Evolutionary conservation across 2,888 invertebrate genomes (phyloP).

Genomic region (Microctonus brassicae): DNA sequence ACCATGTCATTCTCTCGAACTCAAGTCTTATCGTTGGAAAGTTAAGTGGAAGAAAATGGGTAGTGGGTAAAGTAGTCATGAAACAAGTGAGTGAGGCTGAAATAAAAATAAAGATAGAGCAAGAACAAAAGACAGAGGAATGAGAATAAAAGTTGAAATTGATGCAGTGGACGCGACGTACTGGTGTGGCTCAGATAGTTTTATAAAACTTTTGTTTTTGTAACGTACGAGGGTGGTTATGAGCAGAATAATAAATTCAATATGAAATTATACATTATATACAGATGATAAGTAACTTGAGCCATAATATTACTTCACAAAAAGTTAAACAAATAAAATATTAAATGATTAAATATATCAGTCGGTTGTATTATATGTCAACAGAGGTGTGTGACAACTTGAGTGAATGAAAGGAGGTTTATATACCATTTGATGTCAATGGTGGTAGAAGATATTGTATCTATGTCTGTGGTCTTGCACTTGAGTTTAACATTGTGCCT

Average conservation of each 20-base stretch:
- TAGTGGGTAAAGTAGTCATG: slow-evolving; percentile 42
- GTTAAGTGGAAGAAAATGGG: slow-evolving; percentile 68
- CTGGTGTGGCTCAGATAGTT: slow-evolving; percentile 32
- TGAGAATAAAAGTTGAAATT: slow-evolving; percentile 62
- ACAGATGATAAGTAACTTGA: slow-evolving; percentile 7
- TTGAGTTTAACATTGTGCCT: slow-evolving; percentile 1
- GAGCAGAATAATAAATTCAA: slow-evolving; percentile 37
- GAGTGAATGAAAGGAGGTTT: slow-evolving; percentile 46
- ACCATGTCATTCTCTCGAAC: slow-evolving; percentile 26
- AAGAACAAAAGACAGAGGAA: too few relatives aligned
- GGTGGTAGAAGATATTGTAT: slow-evolving; percentile 59
- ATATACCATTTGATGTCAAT: slow-evolving; percentile 56
- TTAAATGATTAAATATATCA: not conserved
- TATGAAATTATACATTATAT: not conserved
- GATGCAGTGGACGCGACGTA: slow-evolving; percentile 61
- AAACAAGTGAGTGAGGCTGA: not conserved
- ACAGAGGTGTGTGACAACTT: slow-evolving; percentile 12
- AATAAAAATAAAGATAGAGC: too few relatives aligned
- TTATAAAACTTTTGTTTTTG: slow-evolving; percentile 21
- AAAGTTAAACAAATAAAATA: slow-evolving; percentile 22
- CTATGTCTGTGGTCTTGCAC: slow-evolving; percentile 53
- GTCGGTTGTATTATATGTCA: slow-evolving; percentile 30
- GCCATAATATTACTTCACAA: slow-evolving; percentile 14
- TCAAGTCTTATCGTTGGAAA: slow-evolving; percentile 60
- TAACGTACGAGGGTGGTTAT: slow-evolving; percentile 30